A percentile compares a stretch with the other conserved stretches of the same genome.
These are phyloP conservation scores for Sparus aurata DNA, from an alignment of 2,797 vertebrate genomes.

Conservation along the genomic window DNA sequence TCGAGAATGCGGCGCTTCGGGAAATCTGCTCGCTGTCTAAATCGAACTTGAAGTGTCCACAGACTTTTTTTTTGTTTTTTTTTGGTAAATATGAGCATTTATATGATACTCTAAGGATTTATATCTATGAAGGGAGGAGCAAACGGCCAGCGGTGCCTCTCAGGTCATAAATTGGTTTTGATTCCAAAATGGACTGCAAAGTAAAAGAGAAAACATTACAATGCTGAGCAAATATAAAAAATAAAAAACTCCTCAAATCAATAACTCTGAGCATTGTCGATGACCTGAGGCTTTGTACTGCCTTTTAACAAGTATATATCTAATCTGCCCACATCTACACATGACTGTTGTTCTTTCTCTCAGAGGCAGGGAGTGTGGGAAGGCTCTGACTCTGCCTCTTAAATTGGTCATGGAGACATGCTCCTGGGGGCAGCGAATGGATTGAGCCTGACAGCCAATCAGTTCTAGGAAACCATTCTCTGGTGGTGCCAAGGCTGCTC, in stretches of 20 bases:
- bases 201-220: slow-evolving; percentile 9
- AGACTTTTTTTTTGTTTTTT: neutral
- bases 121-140: neutral
- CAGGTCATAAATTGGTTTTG: slow-evolving; percentile 5
- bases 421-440: slow-evolving; percentile 74
- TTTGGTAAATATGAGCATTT: neutral
- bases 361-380: slow-evolving; percentile 78
- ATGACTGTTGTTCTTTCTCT: slow-evolving; percentile 57
- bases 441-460: slow-evolving; percentile 81
- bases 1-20: neutral
- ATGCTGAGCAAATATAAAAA: slow-evolving; percentile 18
- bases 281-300: slow-evolving; percentile 58
- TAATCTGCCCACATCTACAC: slow-evolving; percentile 72
- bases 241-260: slow-evolving; percentile 55
- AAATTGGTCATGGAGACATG: slow-evolving; percentile 80
- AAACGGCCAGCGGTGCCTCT: neutral
- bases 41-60: slow-evolving; percentile 11
- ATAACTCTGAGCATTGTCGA: slow-evolving; percentile 55
- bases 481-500: slow-evolving; percentile 70
- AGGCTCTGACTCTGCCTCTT: slow-evolving; percentile 77
- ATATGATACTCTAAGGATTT: neutral
- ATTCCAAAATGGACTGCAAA: slow-evolving; percentile 27
- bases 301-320: slow-evolving; percentile 73
- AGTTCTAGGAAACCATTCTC: slow-evolving; percentile 72
- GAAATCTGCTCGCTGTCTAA: neutral